Evolutionary conservation across 2,797 vertebrate genomes (phyloP), one percentile per base, ranked within the genome.

Genomic region (Lindbergichthys nudifrons): DNA sequence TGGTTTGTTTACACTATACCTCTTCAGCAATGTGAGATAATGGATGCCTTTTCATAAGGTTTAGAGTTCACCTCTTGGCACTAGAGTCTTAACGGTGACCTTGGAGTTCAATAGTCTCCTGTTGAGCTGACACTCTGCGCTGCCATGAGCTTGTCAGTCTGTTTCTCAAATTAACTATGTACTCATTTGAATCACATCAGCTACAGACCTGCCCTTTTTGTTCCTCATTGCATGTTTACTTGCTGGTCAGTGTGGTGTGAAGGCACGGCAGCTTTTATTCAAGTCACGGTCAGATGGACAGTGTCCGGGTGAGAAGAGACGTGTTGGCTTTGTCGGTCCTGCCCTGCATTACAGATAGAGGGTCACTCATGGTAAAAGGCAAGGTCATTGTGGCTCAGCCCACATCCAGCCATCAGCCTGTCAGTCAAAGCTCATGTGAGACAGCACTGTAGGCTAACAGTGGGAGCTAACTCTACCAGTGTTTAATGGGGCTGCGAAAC

Each of bases 311-410:
- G 75, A 84, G 78, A 77, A 52, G 41, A 82, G 88, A 83, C 63
- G 52, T 87, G 83, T 83, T 79, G 80, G 75, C 84, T 85, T 79
- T 65, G 87, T 80, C 32, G 79, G 87, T 89, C 77, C 86, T 73
- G 73, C 67, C 80, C 87, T 71, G 82, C 85, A 75, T 88, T 77
- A 84, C 88, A 89, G 84, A 89, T 71, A 80, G 73, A 83, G 81
- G 89, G 92, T 93, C 89, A 87, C 43, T 82, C 61, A 30, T 90
- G 87, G 90, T 88, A 85, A 92, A 89, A 85, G 92, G 93, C 94
- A 95, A 95, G 92, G 94, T 95, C 93, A 77, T 23, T 0, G 46
- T 71, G 65, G 74, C 75, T 92, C 83, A 71, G 82, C 58, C 86
- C 71, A 64, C 72, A 86, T 89, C 76, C 70, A 81, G 86, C 90